phyloP scores from a whole-genome alignment of 2,888 invertebrate genomes.

The Aleiodes leptofemur region DNA sequence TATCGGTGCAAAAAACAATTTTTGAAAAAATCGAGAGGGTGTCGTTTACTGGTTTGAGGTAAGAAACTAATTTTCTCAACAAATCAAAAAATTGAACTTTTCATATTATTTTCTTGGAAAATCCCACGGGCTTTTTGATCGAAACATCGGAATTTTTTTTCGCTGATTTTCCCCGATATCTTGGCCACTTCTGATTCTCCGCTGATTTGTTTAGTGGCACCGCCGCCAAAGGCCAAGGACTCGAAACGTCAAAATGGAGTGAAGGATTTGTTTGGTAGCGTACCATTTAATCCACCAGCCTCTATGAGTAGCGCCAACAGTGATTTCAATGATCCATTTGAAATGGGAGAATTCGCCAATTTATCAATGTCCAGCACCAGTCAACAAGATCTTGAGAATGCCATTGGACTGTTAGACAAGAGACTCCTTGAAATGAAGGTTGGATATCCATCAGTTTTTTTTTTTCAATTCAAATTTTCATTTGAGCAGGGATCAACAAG shows the following conservation, averaged over 20 bases:
- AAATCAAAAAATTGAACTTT: too few relatives aligned
- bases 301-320: conserved; percentile 56
- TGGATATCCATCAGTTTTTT: conserved; percentile 19
- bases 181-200: neutral
- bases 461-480: neutral
- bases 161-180: too few relatives aligned
- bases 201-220: conserved; percentile 83
- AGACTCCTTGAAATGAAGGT: conserved; percentile 93
- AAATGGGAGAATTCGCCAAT: conserved; percentile 84
- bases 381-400: conserved; percentile 82
- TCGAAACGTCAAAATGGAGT: conserved; percentile 74
- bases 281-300: conserved; percentile 81
- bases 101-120: neutral
- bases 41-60: too few relatives aligned
- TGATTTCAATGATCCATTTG: conserved; percentile 83
- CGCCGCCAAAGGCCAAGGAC: conserved; percentile 86
- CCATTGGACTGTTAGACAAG: conserved; percentile 88
- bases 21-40: too few relatives aligned
- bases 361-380: conserved; percentile 75
- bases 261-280: conserved; percentile 87
- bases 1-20: too few relatives aligned
- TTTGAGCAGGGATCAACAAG: too few relatives aligned
- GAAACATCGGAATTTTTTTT: too few relatives aligned
- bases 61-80: too few relatives aligned
- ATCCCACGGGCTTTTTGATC: too few relatives aligned